phyloP scores from a whole-genome alignment of 2,888 invertebrate genomes.

The Orthonevra nobilis region DNA sequence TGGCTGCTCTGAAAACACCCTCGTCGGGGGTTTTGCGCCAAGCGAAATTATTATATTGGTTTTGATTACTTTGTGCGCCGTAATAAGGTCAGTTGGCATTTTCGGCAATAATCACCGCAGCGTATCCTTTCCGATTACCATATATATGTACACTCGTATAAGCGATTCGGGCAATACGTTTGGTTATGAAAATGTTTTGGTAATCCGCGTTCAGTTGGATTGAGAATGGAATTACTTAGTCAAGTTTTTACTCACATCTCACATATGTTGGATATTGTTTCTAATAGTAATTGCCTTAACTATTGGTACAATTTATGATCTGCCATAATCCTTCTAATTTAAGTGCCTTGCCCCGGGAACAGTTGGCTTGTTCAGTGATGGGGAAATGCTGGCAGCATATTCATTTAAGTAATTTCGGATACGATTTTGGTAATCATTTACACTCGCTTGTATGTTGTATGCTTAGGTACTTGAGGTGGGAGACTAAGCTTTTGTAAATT shows the following conservation, averaged over 20 bases:
- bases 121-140: slow-evolving; percentile 40
- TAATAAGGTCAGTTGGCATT: slow-evolving; percentile 63
- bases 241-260: slow-evolving; percentile 50
- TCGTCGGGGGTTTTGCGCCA: slow-evolving; percentile 4
- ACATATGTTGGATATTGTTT: slow-evolving; percentile 52
- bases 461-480: not conserved
- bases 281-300: slow-evolving; percentile 57
- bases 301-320: slow-evolving; percentile 65
- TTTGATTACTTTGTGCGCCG: slow-evolving; percentile 54
- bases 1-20: slow-evolving; percentile 48
- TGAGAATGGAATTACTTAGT: slow-evolving; percentile 47
- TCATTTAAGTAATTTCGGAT: slow-evolving; percentile 34
- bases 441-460: not conserved
- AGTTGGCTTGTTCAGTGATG: slow-evolving; percentile 47
- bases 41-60: slow-evolving; percentile 43
- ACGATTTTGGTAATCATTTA: slow-evolving; percentile 5
- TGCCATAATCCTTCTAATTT: slow-evolving; percentile 65
- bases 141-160: slow-evolving; percentile 26
- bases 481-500: not conserved
- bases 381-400: slow-evolving; percentile 4
- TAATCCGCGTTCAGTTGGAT: slow-evolving; percentile 39
- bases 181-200: slow-evolving; percentile 35
- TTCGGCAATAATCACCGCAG: slow-evolving; percentile 38
- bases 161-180: slow-evolving; percentile 3
- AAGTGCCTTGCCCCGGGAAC: slow-evolving; percentile 37